Percentiles rank a stretch among this genome's conserved stretches.
Evolutionary conservation across 2,888 invertebrate species (phyloP).

Genomic region (Dryococelus australis): DNA sequence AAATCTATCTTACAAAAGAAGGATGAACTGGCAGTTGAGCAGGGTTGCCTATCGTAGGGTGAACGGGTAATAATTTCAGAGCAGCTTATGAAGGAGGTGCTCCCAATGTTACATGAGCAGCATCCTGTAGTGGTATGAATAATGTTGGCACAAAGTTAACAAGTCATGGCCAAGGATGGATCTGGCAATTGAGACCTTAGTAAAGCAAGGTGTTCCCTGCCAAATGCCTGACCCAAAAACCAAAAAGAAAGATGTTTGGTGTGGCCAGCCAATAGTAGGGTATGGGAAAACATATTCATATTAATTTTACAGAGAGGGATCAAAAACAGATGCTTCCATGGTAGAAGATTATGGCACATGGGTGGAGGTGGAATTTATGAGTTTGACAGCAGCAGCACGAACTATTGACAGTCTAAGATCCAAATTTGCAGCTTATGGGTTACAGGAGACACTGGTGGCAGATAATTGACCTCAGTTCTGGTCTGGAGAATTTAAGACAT

Average conservation of each 20-base stretch:
- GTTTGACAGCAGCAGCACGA: too few relatives aligned
- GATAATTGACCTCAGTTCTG: too few relatives aligned
- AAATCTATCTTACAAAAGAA: background rate
- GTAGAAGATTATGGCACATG: too few relatives aligned
- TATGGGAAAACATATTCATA: background rate
- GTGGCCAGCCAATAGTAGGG: background rate
- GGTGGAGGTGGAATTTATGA: too few relatives aligned
- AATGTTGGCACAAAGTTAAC: background rate
- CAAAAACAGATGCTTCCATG: too few relatives aligned
- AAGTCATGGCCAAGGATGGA: background rate
- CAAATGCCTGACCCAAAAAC: background rate
- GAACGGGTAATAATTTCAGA: background rate
- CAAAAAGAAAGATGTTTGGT: background rate
- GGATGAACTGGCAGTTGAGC: background rate
- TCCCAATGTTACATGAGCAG: background rate
- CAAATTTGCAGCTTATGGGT: too few relatives aligned
- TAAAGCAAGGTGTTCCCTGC: background rate
- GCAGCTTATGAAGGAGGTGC: background rate
- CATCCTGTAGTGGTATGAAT: background rate
- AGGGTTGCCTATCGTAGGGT: background rate
- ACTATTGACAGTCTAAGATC: too few relatives aligned
- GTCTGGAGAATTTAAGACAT: too few relatives aligned
- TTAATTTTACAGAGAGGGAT: background rate
- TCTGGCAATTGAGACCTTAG: background rate
- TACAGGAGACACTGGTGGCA: too few relatives aligned